Base-by-base conservation (phyloP, 2,113 vertebrate species). In the Rousettus leschenaultii region DNA sequence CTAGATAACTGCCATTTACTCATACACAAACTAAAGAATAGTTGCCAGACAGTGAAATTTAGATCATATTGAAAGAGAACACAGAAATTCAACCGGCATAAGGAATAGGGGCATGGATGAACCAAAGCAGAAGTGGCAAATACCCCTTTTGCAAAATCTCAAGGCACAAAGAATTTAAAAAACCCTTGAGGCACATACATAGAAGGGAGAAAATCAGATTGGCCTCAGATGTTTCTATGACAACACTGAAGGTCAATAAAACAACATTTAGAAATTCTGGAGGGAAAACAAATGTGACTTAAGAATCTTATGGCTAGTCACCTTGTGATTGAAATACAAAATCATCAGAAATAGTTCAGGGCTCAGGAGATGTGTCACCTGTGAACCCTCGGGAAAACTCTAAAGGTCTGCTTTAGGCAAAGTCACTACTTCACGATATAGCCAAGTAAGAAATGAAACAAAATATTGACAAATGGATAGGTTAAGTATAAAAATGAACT, bases 221-320 rank as follows among this genome's bases (percentile, higher is more conserved):
- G 28, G 30, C n/a, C 66, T 92, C 63, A 86, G 74, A 51, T 55
- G 63, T 89, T 74, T 35, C n/a, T 45, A 24, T 74, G 48, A 63
- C 13, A 74, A 74, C 26, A 40, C 66, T 66, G 65, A 74, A 71
- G 74, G 14, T 65, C 30, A 48, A 33, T 45, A 28, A 14, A 84
- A 74, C 57, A 75, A 45, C 45, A 45, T 94, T 65, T 73, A 88
- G 33, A 87, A 86, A 95, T 87, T 80, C 74, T 86, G 61, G 57
- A 48, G 45, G 24, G 14, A 24, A 65, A 80, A 80, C 3, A 5
- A 4, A 65, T 66, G 18, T 87, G 5, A 79, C 43, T 45, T 80
- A 63, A 84, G 68, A 89, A 51, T 77, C 19, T 48, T 84, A 61
- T 53, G 35, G 43, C 45, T 70, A 61, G 28, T 73, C 33, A 73